A percentile compares a stretch with the other conserved stretches of the same genome.
These are phyloP conservation scores for Lathronympha strigana DNA, from an alignment of 2,888 invertebrate species.

Conservation along the genomic window DNA sequence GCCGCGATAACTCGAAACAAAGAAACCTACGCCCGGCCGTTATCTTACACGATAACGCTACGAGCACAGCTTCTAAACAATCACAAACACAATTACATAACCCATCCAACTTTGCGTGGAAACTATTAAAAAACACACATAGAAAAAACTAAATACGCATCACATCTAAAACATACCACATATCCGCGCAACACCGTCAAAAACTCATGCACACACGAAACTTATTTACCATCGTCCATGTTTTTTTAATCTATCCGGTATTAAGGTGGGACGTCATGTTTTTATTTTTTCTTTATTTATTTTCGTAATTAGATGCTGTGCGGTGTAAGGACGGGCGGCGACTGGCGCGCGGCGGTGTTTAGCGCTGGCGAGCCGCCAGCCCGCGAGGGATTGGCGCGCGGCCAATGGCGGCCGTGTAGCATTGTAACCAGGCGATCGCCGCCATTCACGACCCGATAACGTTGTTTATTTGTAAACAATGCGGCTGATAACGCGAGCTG, in stretches of 20 bases:
- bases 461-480: conserved; percentile 77
- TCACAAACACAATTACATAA: conserved; percentile 69
- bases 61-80: conserved; percentile 25
- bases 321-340: conserved; percentile 47
- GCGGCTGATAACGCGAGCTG: conserved; percentile 54
- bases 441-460: conserved; percentile 64
- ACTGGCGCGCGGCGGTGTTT: conserved; percentile 50
- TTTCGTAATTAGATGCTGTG: conserved; percentile 43
- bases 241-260: conserved; percentile 58
- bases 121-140: conserved; percentile 49
- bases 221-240: conserved; percentile 69
- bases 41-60: neutral
- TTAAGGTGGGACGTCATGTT: conserved; percentile 69
- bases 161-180: conserved; percentile 42
- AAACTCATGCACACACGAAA: conserved; percentile 59
- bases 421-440: conserved; percentile 48
- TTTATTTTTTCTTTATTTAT: conserved; percentile 51
- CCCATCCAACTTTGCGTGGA: conserved; percentile 62
- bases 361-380: conserved; percentile 48
- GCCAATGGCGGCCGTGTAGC: conserved; percentile 56
- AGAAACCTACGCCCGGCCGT: neutral
- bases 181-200: conserved; percentile 50
- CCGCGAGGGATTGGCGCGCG: conserved; percentile 60
- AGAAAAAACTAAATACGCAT: conserved; percentile 56
- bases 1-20: conserved; percentile 21